A percentile compares a stretch with the other conserved stretches of the same genome.
These are phyloP conservation scores for Tortricodes alternella DNA, from an alignment of 2,888 invertebrate genomes.

Conservation along the genomic window DNA sequence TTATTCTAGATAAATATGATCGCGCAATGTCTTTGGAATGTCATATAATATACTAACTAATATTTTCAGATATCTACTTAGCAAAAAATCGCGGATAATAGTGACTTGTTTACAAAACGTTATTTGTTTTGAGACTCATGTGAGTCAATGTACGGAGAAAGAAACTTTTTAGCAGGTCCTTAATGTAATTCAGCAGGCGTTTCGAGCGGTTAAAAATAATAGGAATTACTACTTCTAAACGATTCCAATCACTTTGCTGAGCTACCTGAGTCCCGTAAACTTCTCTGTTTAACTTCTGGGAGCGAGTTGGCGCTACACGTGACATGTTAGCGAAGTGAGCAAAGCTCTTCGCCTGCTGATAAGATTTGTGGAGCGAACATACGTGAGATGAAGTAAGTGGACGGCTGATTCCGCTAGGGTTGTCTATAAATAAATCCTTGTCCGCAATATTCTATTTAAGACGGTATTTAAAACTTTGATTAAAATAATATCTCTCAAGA, in stretches of 20 bases:
- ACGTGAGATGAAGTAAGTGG: slow-evolving; percentile 13
- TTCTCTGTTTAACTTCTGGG: slow-evolving; percentile 64
- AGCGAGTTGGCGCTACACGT: slow-evolving; percentile 54
- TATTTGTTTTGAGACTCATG: too few relatives aligned
- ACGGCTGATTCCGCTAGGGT: background rate
- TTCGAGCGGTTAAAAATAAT: slow-evolving; percentile 42
- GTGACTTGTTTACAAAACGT: background rate
- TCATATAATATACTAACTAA: too few relatives aligned
- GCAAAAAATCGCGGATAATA: too few relatives aligned
- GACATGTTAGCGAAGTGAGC: slow-evolving; percentile 56
- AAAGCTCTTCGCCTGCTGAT: slow-evolving; percentile 36
- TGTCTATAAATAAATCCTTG: background rate
- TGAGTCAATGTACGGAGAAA: background rate
- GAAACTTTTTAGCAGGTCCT: slow-evolving; percentile 2
- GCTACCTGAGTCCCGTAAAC: slow-evolving; percentile 52
- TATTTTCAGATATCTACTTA: too few relatives aligned
- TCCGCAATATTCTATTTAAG: too few relatives aligned
- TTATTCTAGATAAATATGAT: background rate
- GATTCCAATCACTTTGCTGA: slow-evolving; percentile 58
- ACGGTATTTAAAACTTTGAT: too few relatives aligned
- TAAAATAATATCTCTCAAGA: too few relatives aligned
- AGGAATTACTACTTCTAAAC: slow-evolving; percentile 53
- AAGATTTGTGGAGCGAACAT: slow-evolving; percentile 22
- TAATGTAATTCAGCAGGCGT: slow-evolving; percentile 39
- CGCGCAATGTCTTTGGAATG: too few relatives aligned